phyloP scores from a whole-genome alignment of 2,113 vertebrate species.

The Ptilorrhoa leucosticta region DNA sequence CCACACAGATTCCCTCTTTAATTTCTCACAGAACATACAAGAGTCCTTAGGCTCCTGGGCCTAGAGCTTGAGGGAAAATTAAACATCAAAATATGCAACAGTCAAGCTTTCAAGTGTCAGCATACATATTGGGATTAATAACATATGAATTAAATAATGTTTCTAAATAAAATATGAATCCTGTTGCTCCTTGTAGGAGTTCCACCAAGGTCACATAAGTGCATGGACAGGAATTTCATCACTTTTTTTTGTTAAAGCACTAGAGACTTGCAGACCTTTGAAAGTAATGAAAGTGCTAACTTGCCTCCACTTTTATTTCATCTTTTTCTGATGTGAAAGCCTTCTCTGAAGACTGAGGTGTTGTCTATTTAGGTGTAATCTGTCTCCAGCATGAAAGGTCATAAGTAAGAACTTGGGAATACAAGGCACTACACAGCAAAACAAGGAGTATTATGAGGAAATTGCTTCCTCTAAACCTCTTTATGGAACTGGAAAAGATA shows the following conservation, averaged over 20 bases:
- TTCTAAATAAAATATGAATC: background rate
- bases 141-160: background rate
- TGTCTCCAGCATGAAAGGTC: conserved; percentile 12
- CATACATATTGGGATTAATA: background rate
- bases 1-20: background rate
- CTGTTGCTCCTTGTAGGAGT: background rate
- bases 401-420: background rate
- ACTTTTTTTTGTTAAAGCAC: background rate
- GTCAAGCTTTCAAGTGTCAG: background rate
- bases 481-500: background rate
- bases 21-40: background rate
- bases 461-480: background rate
- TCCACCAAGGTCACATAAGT: background rate
- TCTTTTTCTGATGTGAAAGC: background rate
- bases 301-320: background rate
- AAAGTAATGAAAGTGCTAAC: background rate
- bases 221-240: background rate
- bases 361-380: background rate
- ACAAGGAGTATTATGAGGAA: background rate
- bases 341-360: background rate
- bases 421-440: background rate
- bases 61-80: background rate
- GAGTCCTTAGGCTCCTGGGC: background rate
- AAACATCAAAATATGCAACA: background rate
- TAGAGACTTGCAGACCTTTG: background rate